Evolutionary conservation across 2,797 vertebrate species (phyloP).

Genomic region (Rhynchonycteris naso): DNA sequence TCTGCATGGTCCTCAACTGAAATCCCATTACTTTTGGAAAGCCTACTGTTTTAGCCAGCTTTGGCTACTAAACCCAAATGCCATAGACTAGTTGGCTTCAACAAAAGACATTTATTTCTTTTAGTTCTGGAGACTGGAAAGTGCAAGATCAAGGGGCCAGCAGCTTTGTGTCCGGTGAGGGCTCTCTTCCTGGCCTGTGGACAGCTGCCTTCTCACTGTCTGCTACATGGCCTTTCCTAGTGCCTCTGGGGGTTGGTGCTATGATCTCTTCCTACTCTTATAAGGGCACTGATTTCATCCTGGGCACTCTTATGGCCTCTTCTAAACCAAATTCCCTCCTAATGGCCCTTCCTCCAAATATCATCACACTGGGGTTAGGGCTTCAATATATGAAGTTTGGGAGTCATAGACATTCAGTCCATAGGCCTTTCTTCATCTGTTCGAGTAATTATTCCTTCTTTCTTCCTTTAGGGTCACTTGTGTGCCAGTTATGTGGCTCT

Average conservation of each 20-base stretch:
- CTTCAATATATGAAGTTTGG: background rate
- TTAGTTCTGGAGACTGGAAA: background rate
- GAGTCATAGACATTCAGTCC: background rate
- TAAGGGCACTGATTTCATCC: background rate
- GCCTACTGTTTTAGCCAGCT: background rate
- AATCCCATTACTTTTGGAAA: background rate
- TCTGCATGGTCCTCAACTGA: background rate
- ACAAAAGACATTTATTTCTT: background rate
- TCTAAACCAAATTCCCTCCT: background rate
- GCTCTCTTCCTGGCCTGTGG: background rate
- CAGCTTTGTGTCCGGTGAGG: background rate
- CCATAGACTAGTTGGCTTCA: background rate
- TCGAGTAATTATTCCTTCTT: background rate
- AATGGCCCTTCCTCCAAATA: background rate
- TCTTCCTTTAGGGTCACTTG: background rate
- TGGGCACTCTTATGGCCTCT: background rate
- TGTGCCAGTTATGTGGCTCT: background rate
- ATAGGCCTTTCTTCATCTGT: background rate
- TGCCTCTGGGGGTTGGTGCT: too few relatives aligned
- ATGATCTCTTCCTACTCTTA: background rate
- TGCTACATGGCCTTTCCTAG: background rate
- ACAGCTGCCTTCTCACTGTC: background rate
- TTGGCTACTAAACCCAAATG: background rate
- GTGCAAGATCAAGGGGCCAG: background rate
- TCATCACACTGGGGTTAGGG: background rate